Base-by-base conservation (phyloP, 2,113 vertebrate genomes). In the Perca flavescens region DNA sequence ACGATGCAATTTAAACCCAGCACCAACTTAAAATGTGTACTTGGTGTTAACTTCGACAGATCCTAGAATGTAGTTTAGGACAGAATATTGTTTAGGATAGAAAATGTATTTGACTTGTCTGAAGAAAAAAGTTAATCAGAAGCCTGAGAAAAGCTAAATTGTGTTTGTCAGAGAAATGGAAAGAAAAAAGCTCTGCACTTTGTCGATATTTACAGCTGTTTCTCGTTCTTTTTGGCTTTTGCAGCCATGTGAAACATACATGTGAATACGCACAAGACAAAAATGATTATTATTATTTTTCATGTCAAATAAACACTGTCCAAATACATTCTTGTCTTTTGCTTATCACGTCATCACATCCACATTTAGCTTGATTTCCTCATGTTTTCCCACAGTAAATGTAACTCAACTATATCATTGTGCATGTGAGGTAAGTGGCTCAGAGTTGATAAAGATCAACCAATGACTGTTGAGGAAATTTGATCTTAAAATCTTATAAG, bases 231-330 rank as follows among this genome's bases (percentile, higher is more conserved):
- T 22, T 43, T 34, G 9, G 2, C 5, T 46, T 61, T 50, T 36
- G 34, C 52, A 56, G 13, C 31, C 14, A 7, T n/a, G 19, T 57
- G 3, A 63, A 60, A 71, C 58, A 34, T n/a, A n/a, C 4, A 15
- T 9, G 13, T 36, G 15, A 71, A 43, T 49, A 34, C 4, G 34
- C 36, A 1, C 28, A n/a, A 25, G 25, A 25, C 25, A 25, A 25
- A 25, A 25, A 25, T 25, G 25, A 25, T 25, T 25, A 25, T 25
- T 25, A 25, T 25, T 25, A 25, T 25, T 25, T 21, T 34, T 66
- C 12, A 50, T 61, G 47, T 60, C 54, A 64, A 89, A 80, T 91
- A 91, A 91, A 91, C 57, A 6, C 21, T 6, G 31, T 68, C 22
- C 50, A 77, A 54, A 34, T 40, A 9, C 50, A 17, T 0, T 10